Evolutionary conservation across 2,888 invertebrate genomes (phyloP).

Genomic region (Tiphia femorata): DNA sequence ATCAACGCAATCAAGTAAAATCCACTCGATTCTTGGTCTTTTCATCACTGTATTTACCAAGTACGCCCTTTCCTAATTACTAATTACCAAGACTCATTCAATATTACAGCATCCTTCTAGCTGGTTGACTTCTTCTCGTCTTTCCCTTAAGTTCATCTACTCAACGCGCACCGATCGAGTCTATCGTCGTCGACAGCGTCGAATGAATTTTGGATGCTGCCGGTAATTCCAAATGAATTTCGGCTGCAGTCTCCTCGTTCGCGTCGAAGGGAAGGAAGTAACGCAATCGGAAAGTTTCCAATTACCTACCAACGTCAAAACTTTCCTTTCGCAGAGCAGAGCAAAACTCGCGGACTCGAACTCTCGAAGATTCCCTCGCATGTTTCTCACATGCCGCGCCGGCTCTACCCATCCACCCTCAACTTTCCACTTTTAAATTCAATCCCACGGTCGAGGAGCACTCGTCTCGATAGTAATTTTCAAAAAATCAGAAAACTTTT

Average conservation of each 20-base stretch:
- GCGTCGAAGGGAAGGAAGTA: constrained; percentile 9
- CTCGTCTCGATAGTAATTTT: constrained; percentile 1
- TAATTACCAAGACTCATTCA: too few species aligned
- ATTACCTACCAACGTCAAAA: constrained; percentile 28
- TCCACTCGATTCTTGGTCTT: too few species aligned
- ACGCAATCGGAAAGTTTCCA: constrained; percentile 35
- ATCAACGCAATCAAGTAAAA: too few species aligned
- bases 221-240: background rate
- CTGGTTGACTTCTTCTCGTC: too few species aligned
- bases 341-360: constrained; percentile 10
- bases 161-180: too few species aligned
- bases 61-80: too few species aligned
- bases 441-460: constrained; percentile 3
- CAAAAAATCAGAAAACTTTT: background rate
- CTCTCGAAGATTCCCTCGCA: constrained; percentile 14
- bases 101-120: too few species aligned
- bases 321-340: constrained; percentile 12
- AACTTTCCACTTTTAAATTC: constrained; percentile 12
- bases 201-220: background rate
- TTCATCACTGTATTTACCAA: too few species aligned
- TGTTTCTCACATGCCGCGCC: too few species aligned
- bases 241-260: background rate
- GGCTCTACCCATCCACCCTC: constrained; percentile 6
- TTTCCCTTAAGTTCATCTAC: too few species aligned
- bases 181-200: too few species aligned